Base-by-base conservation (phyloP, 2,888 invertebrate species). In the Tuberolachnus salignus region DNA sequence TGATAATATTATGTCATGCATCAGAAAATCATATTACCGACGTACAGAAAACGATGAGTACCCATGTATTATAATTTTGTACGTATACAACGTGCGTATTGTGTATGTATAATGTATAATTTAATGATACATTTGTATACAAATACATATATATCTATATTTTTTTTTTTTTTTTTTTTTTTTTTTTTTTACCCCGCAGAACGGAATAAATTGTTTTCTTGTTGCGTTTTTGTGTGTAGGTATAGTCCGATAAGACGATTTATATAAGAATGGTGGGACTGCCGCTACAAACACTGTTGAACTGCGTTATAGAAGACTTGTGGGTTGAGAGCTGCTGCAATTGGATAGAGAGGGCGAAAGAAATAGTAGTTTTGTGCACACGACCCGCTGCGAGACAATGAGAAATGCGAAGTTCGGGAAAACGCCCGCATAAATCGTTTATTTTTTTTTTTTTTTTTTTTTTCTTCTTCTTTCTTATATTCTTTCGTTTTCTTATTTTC, bases 381-480 rank as follows among this genome's bases (percentile, higher is more conserved):
- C 49, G 67, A 57, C 59, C 78, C n/a, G 46, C 57, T 14, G 75
- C 67, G 75, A 57, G 78, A 78, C 78, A 59, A 49, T 78, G 78
- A 78, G 53, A 78, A 78, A 78, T 78, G 78, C 42, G 66, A 67
- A 78, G 67, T 78, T 67, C 67, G 78, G 49, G 34, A 78, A 69
- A 78, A 78, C 78, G 57, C 78, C 78, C 78, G 78, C 67, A 78
- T 78, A 78, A 78, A 78, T 78, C 78, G 67, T 78, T 78, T 78
- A 51, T 73, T 66, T 19, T 66, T 6, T 16, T 46, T 66, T 19
- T 44, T 46, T 21, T 19, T 66, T 44, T 44, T 16, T 69, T 21
- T 51, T 51, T 51, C 67, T 44, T 46, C 11, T 19, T 64, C 51
- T 6, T 34, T 51, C 19, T 44, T 44, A 23, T 23, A 23, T 44